Base-by-base conservation (phyloP, 1,140 invertebrate species). In the Drosophila nigrodunni region DNA sequence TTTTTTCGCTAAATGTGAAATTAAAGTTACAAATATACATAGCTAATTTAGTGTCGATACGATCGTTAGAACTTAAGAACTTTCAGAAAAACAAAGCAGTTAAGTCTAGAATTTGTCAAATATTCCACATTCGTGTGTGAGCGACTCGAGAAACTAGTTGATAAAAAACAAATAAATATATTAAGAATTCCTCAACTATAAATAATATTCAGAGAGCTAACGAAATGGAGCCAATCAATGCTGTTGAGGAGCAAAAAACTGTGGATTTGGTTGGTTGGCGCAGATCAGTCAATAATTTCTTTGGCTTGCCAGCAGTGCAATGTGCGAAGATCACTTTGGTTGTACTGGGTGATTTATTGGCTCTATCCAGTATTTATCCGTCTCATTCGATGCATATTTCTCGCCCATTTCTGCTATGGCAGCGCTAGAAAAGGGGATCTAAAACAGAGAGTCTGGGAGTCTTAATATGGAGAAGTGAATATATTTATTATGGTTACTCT, bases 301-400 rank as follows among this genome's bases (percentile, higher is more conserved):
- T 78, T 18, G 21, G 15, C 25, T 55, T 60, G 9, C 46, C 49
- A 25, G 25, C 62, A 6, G 78, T 85, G 74, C 77, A 54, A 2
- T 37, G 46, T 54, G 15, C 52, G 0, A 61, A 65, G 35, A 57
- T 86, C 43, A 39, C 46, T 0, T 18, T 87, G 2, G 79, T 82
- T 4, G 34, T 82, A 18, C 10, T 58, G 2, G 66, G 60, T 0
- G 82, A 86, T 68, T 15, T 82, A 34, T 2, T 78, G 44, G 2
- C 75, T 1, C 37, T 86, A 2, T 46, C 82, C 11, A 82, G 74
- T 47, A 44, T 76, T 1, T 59, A 50, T 54, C 79, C 81, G 1
- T 65, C 80, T 21, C 82, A 85, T 30, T 86, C 54, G 7, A 34
- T 60, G 49, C 69, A 86, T 21, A 50, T 87, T 4, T 46, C 55